Evolutionary conservation across 2,113 vertebrate species (phyloP), one percentile per base, ranked within the genome.

Genomic region (Psilopsiagon aymara): DNA sequence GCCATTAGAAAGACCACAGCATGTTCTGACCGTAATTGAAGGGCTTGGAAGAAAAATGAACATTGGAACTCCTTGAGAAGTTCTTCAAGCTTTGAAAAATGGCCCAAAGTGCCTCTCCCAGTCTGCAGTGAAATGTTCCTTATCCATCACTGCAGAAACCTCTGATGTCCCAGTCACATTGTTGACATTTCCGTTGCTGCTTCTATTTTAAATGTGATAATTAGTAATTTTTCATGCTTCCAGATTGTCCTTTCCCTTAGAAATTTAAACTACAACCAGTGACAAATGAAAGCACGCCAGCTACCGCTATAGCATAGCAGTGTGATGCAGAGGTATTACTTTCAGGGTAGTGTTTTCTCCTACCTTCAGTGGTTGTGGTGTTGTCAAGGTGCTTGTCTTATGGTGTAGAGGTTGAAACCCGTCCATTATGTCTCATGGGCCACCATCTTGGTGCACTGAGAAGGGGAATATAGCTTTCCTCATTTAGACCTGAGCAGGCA

Each of bases 81-180:
- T 81, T 81, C 82, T 89, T 66, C 94, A 82, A 21, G 91, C 89
- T 69, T 80, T 94, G 79, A 95, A 84, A 90, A 94, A 74, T 81
- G 60, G 24, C 37, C 75, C 60, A 43, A 37, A 78, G 66, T 35
- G 60, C 41, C 70, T 84, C 44, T 66, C 41, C 44, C 20, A 28
- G 70, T 44, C 82, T 88, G 41, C 79, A 35, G 46, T 16, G 70
- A 25, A n/a, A 62, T 27, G 37, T 31, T 85, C 78, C 69, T 66
- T 92, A 41, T 57, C 69, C 60, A 69, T 82, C 66, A n/a, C 1
- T 10, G 33, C 64, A 44, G 6, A 83, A 51, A 37, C 18, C 78
- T 68, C 66, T 57, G 49, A 19, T 69, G 79, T n/a, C 66, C 82
- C 55, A 17, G 55, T n/a, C 82, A 78, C 60, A 25, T 25, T 85